Percentiles rank a stretch among this genome's conserved stretches.
Conservation (phyloP, 2,888 invertebrate genomes). For the Cantharis rufa region DNA sequence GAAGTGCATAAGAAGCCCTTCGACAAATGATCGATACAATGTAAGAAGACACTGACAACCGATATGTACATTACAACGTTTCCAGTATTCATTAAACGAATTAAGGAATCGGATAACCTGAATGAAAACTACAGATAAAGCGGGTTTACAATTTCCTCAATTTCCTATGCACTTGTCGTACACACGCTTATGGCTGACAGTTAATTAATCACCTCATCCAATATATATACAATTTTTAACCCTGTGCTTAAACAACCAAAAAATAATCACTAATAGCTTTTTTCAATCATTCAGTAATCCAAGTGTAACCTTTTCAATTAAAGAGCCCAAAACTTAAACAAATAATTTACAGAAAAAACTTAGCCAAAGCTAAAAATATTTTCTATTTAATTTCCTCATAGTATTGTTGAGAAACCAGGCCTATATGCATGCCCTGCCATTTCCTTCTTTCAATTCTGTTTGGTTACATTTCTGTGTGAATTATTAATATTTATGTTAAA, state of each 20-base stretch:
- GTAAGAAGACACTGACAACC: neutral
- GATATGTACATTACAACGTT: neutral
- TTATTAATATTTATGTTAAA: no score
- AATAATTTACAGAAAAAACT: no score
- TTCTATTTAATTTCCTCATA: no score
- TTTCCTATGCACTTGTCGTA: slow-evolving; percentile 7
- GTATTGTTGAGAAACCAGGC: no score
- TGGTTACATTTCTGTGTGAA: no score
- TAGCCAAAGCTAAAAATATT: no score
- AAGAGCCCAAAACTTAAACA: neutral
- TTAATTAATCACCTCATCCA: slow-evolving; percentile 10
- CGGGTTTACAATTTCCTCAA: slow-evolving; percentile 7
- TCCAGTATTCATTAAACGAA: neutral
- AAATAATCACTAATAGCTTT: neutral
- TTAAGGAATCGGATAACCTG: neutral
- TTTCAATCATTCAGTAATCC: neutral
- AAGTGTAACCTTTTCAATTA: neutral
- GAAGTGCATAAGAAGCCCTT: neutral
- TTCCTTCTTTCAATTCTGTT: no score
- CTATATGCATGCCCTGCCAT: no score
- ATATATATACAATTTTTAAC: neutral
- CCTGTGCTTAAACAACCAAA: neutral
- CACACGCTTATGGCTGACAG: neutral
- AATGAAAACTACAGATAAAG: neutral
- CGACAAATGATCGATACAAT: neutral